phyloP scores from a whole-genome alignment of 2,113 vertebrate species.

The Atractosteus spatula region DNA sequence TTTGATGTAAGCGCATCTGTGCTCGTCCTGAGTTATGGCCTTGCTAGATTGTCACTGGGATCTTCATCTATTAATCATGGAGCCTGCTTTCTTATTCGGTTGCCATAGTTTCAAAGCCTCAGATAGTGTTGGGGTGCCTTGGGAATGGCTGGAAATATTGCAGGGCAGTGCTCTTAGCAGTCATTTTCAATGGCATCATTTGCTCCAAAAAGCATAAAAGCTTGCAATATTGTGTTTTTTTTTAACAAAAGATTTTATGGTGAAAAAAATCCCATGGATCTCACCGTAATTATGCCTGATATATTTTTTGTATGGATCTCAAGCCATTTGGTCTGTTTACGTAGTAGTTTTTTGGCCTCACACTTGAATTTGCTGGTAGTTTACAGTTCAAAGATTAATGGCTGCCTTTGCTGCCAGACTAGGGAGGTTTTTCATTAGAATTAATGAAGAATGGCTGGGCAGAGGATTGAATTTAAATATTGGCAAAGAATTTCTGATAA shows the following conservation, averaged over 20 bases:
- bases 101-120: constrained; percentile 98
- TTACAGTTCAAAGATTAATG: constrained; percentile 43
- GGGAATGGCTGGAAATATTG: constrained; percentile 74
- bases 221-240: constrained; percentile 52
- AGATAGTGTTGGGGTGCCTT: constrained; percentile 88
- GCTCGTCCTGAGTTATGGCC: constrained; percentile 60
- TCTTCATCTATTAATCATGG: constrained; percentile 99
- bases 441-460: constrained; percentile 35
- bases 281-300: no score
- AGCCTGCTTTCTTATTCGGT: constrained; percentile 93
- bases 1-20: constrained; percentile 13
- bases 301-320: no score
- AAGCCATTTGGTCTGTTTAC: constrained; percentile 26
- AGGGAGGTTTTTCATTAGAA: constrained; percentile 40
- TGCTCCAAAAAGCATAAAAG: constrained; percentile 48
- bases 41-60: constrained; percentile 78
- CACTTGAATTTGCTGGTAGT: constrained; percentile 41
- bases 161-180: constrained; percentile 69
- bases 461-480: constrained; percentile 43
- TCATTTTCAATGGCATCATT: constrained; percentile 57
- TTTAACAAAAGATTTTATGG: constrained; percentile 11
- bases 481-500: constrained; percentile 10
- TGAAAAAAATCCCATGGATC: not conserved
- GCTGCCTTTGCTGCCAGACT: constrained; percentile 35
- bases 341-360: constrained; percentile 47